Conservation (phyloP, 2,113 vertebrate genomes). For the Zosterops hypoxanthus region DNA sequence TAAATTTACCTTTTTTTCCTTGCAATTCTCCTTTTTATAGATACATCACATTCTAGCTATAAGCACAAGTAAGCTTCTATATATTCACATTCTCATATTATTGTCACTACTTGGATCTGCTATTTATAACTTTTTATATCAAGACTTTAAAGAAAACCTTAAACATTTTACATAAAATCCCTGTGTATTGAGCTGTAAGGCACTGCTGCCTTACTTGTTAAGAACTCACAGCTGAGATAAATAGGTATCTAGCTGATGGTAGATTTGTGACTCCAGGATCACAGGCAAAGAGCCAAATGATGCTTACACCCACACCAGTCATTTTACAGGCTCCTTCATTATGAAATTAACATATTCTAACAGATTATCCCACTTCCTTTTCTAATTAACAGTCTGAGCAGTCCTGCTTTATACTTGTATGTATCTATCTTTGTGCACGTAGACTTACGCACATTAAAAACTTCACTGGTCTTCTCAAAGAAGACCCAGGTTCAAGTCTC, state of each 20-base stretch:
- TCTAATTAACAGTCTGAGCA: not conserved
- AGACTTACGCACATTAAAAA: not conserved
- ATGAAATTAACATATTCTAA: not conserved
- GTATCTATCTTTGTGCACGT: not conserved
- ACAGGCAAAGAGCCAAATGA: not conserved
- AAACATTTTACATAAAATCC: not conserved
- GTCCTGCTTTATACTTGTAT: not conserved
- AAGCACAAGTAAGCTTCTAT: not conserved
- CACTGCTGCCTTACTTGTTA: not conserved
- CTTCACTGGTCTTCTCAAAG: not conserved
- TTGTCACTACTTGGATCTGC: not conserved
- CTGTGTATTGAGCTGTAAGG: not conserved
- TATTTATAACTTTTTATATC: not conserved
- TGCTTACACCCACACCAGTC: accelerated
- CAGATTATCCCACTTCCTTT: not conserved
- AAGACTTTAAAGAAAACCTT: not conserved
- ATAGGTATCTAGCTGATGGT: not conserved
- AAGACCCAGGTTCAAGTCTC: not conserved
- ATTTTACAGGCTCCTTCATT: not conserved
- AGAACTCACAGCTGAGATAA: not conserved
- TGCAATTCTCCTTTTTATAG: not conserved
- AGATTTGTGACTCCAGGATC: not conserved
- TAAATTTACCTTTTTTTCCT: not conserved
- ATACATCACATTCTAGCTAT: not conserved
- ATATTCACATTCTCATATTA: not conserved